phyloP scores from a whole-genome alignment of 1,140 invertebrate genomes.

The Drosophila lacteicornis region DNA sequence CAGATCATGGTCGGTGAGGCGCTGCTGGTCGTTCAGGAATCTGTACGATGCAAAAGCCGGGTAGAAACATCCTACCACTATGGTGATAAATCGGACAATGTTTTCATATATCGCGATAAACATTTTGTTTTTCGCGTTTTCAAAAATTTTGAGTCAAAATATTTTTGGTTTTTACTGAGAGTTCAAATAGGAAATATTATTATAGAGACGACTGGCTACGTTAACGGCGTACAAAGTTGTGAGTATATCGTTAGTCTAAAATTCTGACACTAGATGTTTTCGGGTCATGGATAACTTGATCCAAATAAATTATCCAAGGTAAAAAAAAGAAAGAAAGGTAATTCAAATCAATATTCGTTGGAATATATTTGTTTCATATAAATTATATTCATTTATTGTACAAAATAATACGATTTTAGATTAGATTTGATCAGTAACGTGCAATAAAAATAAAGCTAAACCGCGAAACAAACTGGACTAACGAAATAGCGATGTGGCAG shows the following conservation, averaged over 20 bases:
- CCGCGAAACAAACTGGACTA: background rate
- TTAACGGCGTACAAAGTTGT: constrained; percentile 4
- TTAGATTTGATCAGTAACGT: too few relatives aligned
- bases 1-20: constrained; percentile 96
- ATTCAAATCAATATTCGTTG: too few relatives aligned
- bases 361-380: too few relatives aligned
- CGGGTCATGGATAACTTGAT: background rate
- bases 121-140: background rate
- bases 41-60: constrained; percentile 88
- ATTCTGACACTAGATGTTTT: background rate
- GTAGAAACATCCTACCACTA: constrained; percentile 63
- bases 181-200: background rate
- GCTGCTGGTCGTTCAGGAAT: constrained; percentile 86
- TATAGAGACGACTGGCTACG: background rate
- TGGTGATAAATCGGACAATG: constrained; percentile 23
- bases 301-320: too few relatives aligned
- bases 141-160: constrained; percentile 14
- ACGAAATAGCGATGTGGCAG: background rate
- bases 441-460: background rate
- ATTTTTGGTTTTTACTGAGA: background rate
- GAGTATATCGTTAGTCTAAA: background rate
- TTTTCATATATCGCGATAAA: constrained; percentile 12
- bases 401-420: too few relatives aligned
- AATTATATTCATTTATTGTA: too few relatives aligned
- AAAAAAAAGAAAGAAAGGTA: too few relatives aligned